Evolutionary conservation across 37 sponge, comb jelly and placozoan genomes (phyloP), one percentile per base, ranked within the genome.

Genomic region (Ephydatia muelleri): DNA sequence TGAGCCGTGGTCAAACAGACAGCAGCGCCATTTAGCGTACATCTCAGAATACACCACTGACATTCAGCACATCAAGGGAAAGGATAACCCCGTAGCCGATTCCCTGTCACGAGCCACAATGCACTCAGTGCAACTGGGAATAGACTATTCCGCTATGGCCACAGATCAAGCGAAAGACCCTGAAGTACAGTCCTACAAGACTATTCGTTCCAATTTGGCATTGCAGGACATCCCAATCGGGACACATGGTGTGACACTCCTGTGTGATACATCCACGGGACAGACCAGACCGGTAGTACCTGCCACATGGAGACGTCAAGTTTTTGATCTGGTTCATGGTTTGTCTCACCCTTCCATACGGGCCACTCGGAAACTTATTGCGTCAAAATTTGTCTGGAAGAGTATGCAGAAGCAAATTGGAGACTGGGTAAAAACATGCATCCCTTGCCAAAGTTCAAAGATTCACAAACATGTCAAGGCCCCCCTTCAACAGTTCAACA

Each of bases 191-290:
- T 36, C 64, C 39, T 78, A 79, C n/a, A 78, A 49, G 22, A 85
- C 79, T 49, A 72, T 79, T 12, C 49, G 29, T 79, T 38, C 78
- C 28, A 30, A 43, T 47, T 78, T 84, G 40, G 29, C 25, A 25
- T 68, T 84, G 13, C 43, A 29, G 13, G 84, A 84, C 27, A 30
- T 84, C 23, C 77, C 84, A 3, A 38, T 84, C 43, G 49, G n/a
- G 23, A 22, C 37, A 73, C 28, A 39, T 34, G 43, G 67, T 22
- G 39, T 64, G 12, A 70, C 79, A 6, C 31, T 86, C 38, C 67
- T 86, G 6, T 86, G 87, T 73, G 81, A 86, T 40, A 80, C 69
- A 14, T 79, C 81, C 19, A 86, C 87, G 5, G 87, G 87, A 12
- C 5, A 12, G 21, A 8, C 87, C 21, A 36, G 75, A 65, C 87